A percentile compares a stretch with the other conserved stretches of the same genome.
These are phyloP conservation scores for Himalopsyche anomala DNA, from an alignment of 2,888 invertebrate species.

Conservation along the genomic window DNA sequence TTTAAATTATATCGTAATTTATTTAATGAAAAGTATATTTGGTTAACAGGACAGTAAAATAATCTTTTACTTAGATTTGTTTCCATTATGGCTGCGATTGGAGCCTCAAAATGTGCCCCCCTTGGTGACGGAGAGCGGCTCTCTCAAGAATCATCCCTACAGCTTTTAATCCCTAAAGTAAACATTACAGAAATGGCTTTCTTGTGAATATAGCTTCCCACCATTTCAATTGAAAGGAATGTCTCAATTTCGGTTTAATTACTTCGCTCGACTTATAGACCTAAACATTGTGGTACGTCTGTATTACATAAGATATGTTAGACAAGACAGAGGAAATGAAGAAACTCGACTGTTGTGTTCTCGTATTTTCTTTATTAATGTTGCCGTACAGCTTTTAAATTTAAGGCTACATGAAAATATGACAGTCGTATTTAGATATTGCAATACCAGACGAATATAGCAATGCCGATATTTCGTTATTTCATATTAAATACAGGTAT, in stretches of 20 bases:
- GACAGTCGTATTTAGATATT: too few species aligned
- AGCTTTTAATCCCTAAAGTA: conserved; percentile 8
- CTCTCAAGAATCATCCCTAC: conserved; percentile 27
- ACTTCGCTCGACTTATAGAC: conserved; percentile 13
- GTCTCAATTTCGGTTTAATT: conserved; percentile 27
- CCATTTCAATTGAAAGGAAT: conserved; percentile 28
- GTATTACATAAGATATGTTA: not conserved
- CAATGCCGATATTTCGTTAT: too few species aligned
- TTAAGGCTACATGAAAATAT: too few species aligned
- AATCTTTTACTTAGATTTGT: too few species aligned
- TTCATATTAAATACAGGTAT: too few species aligned
- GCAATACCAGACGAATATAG: too few species aligned
- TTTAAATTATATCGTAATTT: too few species aligned
- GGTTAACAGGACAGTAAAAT: too few species aligned
- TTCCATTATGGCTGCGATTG: too few species aligned
- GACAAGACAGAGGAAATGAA: not conserved
- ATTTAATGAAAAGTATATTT: too few species aligned
- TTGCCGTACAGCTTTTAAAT: not conserved
- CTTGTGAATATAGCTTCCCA: not conserved
- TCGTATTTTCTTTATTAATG: not conserved
- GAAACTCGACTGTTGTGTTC: not conserved
- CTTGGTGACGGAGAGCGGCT: not conserved
- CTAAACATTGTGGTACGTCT: not conserved
- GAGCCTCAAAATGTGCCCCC: not conserved
- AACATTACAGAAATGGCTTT: conserved; percentile 14